Evolutionary conservation across 2,113 vertebrate species (phyloP).

Genomic region (Todiramphus chloris): DNA sequence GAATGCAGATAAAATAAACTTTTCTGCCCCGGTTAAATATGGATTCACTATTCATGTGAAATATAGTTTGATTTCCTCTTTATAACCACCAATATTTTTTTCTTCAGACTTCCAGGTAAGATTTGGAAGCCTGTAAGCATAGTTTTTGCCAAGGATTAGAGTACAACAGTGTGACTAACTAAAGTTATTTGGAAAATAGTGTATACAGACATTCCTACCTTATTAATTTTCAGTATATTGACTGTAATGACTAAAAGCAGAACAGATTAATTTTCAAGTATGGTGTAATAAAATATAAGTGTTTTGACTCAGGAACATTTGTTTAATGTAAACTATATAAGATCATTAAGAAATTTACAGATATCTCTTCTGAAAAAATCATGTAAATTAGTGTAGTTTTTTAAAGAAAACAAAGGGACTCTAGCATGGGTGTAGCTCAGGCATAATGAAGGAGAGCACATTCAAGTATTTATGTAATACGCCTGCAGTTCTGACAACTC

Average conservation of each 20-base stretch:
- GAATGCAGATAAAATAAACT: background rate
- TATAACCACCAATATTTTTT: background rate
- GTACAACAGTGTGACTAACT: background rate
- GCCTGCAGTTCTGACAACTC: background rate
- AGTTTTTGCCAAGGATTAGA: background rate
- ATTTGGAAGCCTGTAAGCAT: background rate
- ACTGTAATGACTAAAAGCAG: background rate
- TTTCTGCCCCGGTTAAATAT: background rate
- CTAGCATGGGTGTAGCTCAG: background rate
- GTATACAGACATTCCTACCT: background rate
- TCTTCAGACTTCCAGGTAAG: background rate
- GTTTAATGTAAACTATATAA: background rate
- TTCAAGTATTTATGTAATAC: background rate
- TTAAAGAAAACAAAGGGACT: background rate
- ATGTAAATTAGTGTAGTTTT: background rate
- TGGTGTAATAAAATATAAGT: background rate
- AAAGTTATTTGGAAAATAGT: background rate
- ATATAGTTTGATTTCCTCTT: background rate
- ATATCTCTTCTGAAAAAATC: background rate
- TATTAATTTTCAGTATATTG: background rate
- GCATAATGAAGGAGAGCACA: background rate
- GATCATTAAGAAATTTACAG: background rate
- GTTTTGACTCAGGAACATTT: slow-evolving; percentile 1
- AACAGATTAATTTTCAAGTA: background rate
- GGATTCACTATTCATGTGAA: background rate